A percentile compares a stretch with the other conserved stretches of the same genome.
These are phyloP conservation scores for Venusia cambrica DNA, from an alignment of 2,888 invertebrate genomes.

Conservation along the genomic window DNA sequence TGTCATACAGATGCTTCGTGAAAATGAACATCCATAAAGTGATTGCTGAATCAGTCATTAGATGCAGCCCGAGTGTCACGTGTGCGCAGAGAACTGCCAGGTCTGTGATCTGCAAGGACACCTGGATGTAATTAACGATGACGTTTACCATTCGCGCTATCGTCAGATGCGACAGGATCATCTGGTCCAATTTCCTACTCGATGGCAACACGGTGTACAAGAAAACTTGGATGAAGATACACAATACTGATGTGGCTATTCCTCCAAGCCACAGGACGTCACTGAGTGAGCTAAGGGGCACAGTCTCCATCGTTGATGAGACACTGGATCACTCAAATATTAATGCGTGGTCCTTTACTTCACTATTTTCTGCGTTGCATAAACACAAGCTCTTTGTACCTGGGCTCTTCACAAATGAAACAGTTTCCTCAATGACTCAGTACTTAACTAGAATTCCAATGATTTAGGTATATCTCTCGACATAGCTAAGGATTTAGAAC, in stretches of 20 bases:
- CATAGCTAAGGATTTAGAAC: too few species aligned
- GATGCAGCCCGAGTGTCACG: conserved; percentile 23
- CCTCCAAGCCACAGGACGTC: conserved; percentile 42
- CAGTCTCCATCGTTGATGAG: conserved; percentile 8
- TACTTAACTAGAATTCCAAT: conserved; percentile 6
- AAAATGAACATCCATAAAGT: conserved; percentile 58
- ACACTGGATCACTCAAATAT: too few species aligned
- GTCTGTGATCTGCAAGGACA: conserved; percentile 11
- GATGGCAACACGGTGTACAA: conserved; percentile 38
- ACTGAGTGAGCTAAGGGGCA: conserved; percentile 5
- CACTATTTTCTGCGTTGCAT: conserved; percentile 1
- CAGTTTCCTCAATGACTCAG: conserved; percentile 17
- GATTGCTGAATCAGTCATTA: conserved; percentile 49
- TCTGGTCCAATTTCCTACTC: conserved; percentile 52
- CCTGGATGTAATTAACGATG: conserved; percentile 40
- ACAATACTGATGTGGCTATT: conserved; percentile 40
- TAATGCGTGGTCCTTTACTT: too few species aligned
- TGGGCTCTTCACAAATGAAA: conserved; percentile 12
- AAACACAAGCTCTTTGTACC: conserved; percentile 7
- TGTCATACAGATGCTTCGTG: conserved; percentile 58
- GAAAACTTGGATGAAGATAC: conserved; percentile 31
- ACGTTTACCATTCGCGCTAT: conserved; percentile 47
- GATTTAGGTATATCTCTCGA: too few species aligned
- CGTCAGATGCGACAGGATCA: conserved; percentile 49
- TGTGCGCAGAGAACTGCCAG: conserved; percentile 14